Evolutionary conservation across 2,888 invertebrate genomes (phyloP), one percentile per base, ranked within the genome.

Genomic region (Patella caerulea): DNA sequence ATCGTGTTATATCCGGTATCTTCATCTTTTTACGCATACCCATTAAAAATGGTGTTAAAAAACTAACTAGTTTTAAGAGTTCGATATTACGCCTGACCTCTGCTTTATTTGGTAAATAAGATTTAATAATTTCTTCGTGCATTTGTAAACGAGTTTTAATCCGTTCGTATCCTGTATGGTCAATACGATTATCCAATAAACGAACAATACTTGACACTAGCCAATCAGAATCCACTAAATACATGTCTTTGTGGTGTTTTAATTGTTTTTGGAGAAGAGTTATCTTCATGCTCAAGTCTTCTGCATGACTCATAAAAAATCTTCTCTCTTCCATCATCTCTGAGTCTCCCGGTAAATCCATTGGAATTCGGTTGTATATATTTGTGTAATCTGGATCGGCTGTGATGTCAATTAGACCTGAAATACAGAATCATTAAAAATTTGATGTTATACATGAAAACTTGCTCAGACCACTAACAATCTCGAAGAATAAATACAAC

Each of bases 21-120:
- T 88, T 89, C 92, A 92, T 92, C 55, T 89, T 77, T 76, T 90
- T 90, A 79, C 88, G 88, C 88, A 92, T 89, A 5, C 89, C 91
- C 45, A 91, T 83, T 24, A 92, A 84, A 76, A 91, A 90, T 24
- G 92, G 90, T 12, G 88, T 87, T 73, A 92, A 85, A 83, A 90
- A 92, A 76, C 89, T 87, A 77, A 91, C 85, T 53, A 91, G 83
- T 82, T 91, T 90, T 54, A 91, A 83, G 71, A 91, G 82, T 72
- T 87, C 85, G 59, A 92, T 77, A 79, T 91, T 86, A 29, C 87
- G 84, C 55, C 85, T 77, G 9, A 90, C 83, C 76, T 90, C 89
- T 3, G 81, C 71, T 80, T 91, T 91, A 76, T 87, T 86, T 12
- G 81, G 81, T 59, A 91, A 82, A 78, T 89, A 82, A n/a, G 88